A percentile compares a stretch with the other conserved stretches of the same genome.
Conservation (phyloP, 37 sponge, comb jelly and placozoan species). For the Trichoplax adhaerens region DNA sequence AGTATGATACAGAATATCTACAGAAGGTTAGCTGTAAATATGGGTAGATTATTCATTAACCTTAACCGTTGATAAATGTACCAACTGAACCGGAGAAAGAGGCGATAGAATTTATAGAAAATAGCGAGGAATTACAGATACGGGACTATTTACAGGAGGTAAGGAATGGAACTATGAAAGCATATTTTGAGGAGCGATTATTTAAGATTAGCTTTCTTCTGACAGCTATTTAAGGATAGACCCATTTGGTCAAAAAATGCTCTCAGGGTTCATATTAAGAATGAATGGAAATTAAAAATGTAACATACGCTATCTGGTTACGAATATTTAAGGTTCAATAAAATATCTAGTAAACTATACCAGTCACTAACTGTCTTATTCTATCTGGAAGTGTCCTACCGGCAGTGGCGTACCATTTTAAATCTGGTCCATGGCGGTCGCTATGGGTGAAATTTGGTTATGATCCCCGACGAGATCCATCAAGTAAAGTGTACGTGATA, state of each 20-base stretch:
- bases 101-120: conserved; percentile 1
- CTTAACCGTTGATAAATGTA: no score
- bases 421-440: conserved; percentile 64
- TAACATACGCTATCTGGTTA: background rate
- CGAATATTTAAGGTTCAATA: conserved; percentile 14
- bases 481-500: conserved; percentile 26
- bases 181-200: background rate
- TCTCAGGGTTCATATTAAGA: conserved; percentile 10
- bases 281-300: background rate
- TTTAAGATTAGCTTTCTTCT: background rate
- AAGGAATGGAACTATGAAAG: background rate
- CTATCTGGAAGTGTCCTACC: background rate
- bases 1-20: no score
- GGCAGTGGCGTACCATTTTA: conserved; percentile 41
- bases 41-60: no score
- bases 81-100: no score
- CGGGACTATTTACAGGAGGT: background rate
- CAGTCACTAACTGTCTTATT: background rate
- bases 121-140: background rate
- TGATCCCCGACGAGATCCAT: conserved; percentile 56
- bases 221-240: conserved; percentile 62
- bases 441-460: conserved; percentile 77
- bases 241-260: conserved; percentile 61
- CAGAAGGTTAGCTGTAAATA: no score
- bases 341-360: background rate